Conservation (phyloP, 1,140 invertebrate species). For the Capitella teleta region DNA sequence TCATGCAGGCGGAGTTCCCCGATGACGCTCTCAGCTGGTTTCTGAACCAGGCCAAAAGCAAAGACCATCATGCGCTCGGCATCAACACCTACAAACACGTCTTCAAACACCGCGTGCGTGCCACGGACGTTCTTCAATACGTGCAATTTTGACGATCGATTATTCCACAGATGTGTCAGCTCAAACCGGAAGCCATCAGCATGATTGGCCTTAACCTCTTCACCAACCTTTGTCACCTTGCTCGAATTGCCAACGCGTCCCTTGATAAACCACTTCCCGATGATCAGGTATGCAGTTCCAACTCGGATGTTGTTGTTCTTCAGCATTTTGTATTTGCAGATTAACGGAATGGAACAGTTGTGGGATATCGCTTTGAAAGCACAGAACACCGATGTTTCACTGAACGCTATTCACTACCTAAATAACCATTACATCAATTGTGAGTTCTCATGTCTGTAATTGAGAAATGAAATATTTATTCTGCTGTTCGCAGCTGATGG, state of each 20-base stretch:
- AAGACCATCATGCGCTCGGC: constrained; percentile 80
- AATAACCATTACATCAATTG: constrained; percentile 86
- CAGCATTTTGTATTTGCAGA: constrained; percentile 19
- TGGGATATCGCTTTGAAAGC: constrained; percentile 85
- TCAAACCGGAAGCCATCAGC: constrained; percentile 75
- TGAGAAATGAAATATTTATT: not conserved
- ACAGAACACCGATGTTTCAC: constrained; percentile 80
- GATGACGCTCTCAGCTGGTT: constrained; percentile 89
- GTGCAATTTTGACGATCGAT: no score
- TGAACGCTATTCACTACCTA: constrained; percentile 84
- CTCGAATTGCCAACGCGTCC: constrained; percentile 52
- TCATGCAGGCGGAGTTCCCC: constrained; percentile 63
- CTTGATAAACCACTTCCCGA: constrained; percentile 26
- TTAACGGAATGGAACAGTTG: constrained; percentile 76
- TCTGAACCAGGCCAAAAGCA: constrained; percentile 66
- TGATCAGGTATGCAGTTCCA: constrained; percentile 25
- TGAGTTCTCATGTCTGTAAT: constrained; percentile 40
- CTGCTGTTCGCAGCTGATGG: constrained; percentile 19
- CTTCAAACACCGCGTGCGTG: constrained; percentile 63
- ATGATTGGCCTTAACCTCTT: constrained; percentile 83
- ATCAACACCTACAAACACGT: constrained; percentile 75
- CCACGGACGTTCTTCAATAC: no score
- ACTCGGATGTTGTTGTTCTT: not conserved
- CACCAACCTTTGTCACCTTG: constrained; percentile 77
- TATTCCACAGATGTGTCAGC: constrained; percentile 62